phyloP scores from a whole-genome alignment of 2,888 invertebrate species.

The Thera britannica region DNA sequence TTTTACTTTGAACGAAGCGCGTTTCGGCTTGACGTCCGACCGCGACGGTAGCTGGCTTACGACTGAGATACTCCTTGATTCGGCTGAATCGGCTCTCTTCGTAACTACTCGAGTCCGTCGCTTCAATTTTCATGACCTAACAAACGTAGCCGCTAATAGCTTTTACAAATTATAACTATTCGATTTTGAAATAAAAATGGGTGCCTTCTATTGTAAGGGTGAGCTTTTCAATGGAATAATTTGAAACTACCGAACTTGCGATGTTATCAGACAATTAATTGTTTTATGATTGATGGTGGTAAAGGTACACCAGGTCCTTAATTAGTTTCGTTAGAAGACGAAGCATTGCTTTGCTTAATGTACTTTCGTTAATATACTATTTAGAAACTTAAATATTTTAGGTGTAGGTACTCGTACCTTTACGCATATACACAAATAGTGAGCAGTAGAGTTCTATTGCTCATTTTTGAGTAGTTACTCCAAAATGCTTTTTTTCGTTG shows the following conservation, averaged over 20 bases:
- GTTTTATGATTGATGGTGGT: constrained; percentile 6
- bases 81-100: constrained; percentile 51
- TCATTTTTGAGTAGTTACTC: too few relatives aligned
- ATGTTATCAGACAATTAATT: constrained; percentile 9
- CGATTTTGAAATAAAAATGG: constrained; percentile 33
- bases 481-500: too few relatives aligned
- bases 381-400: too few relatives aligned
- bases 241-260: background rate
- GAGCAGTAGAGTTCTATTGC: too few relatives aligned
- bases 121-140: constrained; percentile 77
- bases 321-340: background rate
- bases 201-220: background rate
- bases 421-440: too few relatives aligned
- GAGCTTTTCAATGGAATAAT: constrained; percentile 11
- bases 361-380: too few relatives aligned
- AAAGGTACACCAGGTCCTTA: background rate
- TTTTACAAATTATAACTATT: constrained; percentile 51
- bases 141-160: constrained; percentile 68
- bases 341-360: background rate
- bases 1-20: constrained; percentile 17
- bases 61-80: constrained; percentile 58
- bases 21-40: constrained; percentile 50
- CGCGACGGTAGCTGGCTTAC: constrained; percentile 52
- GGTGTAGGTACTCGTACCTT: too few relatives aligned
- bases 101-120: constrained; percentile 60